phyloP scores from a whole-genome alignment of 2,888 invertebrate genomes.

The Nomada hirtipes region DNA sequence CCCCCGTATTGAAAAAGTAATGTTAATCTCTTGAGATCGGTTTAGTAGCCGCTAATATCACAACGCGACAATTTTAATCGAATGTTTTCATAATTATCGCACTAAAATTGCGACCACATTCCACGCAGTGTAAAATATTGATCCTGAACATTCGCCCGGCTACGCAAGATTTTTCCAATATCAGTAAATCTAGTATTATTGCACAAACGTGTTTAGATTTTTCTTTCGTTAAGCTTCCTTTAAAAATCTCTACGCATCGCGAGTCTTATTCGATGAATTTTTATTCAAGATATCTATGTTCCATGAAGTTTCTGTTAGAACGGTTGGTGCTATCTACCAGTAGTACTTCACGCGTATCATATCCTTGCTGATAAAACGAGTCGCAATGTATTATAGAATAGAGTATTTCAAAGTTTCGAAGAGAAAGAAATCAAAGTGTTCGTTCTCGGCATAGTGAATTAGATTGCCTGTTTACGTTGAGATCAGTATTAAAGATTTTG shows the following conservation, averaged over 20 bases:
- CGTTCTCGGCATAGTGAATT: slow-evolving; percentile 17
- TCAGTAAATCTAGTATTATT: slow-evolving; percentile 28
- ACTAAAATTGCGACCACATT: slow-evolving; percentile 54
- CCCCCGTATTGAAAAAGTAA: slow-evolving; percentile 27
- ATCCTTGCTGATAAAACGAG: slow-evolving; percentile 3
- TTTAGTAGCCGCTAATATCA: slow-evolving; percentile 52
- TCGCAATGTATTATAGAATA: not conserved
- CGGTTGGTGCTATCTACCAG: slow-evolving; percentile 64
- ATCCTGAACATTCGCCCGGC: slow-evolving; percentile 15
- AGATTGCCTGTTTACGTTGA: slow-evolving; percentile 38
- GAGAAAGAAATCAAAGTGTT: slow-evolving; percentile 23
- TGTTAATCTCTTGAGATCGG: slow-evolving; percentile 29
- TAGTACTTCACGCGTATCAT: slow-evolving; percentile 29
- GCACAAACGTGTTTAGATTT: slow-evolving; percentile 55
- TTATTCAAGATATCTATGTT: not conserved
- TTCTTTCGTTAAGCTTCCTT: not conserved
- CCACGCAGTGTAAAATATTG: slow-evolving; percentile 50
- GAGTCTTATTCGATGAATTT: slow-evolving; percentile 2
- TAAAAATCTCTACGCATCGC: not conserved
- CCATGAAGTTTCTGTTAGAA: slow-evolving; percentile 6
- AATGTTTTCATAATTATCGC: slow-evolving; percentile 31
- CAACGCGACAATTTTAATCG: slow-evolving; percentile 55
- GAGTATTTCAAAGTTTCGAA: slow-evolving; percentile 23
- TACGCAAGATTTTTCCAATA: slow-evolving; percentile 11
- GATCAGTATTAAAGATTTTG: slow-evolving; percentile 53